Evolutionary conservation across 2,888 invertebrate species (phyloP), one percentile per base, ranked within the genome.

Genomic region (Lasioglossum calceatum): DNA sequence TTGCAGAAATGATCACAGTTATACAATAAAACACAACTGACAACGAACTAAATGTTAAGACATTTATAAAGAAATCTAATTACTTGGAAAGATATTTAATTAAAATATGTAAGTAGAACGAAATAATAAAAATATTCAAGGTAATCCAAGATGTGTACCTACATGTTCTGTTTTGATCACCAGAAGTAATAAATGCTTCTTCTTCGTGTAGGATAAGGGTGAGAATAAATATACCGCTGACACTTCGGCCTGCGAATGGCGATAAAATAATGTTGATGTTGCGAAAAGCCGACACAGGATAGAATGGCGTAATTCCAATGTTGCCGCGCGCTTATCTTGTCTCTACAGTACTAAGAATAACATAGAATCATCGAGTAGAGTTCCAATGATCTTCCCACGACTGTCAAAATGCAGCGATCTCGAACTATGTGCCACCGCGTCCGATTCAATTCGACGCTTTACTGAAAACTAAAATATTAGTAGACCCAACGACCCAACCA

Each of bases 391-490:
- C 7, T 14, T 14, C 1, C 14, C n/a, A 5, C n/a, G 23, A 14
- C 42, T 42, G 4, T 3, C 12, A 12, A 42, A 27, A 61, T 47
- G 16, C 27, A 23, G 16, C 10, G 67, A 77, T 27, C 2, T 2
- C 1, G 12, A 7, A 0, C 8, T 10, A 4, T 36, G 12, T 58
- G 7, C 23, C 47, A 58, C 19, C 19, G 5, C 5, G 39, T 58
- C 74, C 79, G 54, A 79, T 64, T 39, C 78, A 58, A 79, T 83
- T 72, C 74, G 74, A 54, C 61, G 84, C 50, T 54, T n/a, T 61
- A n/a, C 36, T 27, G 61, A 74, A 50, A 77, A 87, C 82, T 87
- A 74, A 77, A 75, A 77, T 64, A n/a, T 12, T 12, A 10, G 74
- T 14, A 67, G 82, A 36, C 36, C 61, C 58, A 74, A 39, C 58